Base-by-base conservation (phyloP, 2,888 invertebrate species). In the Patella pellucida region DNA sequence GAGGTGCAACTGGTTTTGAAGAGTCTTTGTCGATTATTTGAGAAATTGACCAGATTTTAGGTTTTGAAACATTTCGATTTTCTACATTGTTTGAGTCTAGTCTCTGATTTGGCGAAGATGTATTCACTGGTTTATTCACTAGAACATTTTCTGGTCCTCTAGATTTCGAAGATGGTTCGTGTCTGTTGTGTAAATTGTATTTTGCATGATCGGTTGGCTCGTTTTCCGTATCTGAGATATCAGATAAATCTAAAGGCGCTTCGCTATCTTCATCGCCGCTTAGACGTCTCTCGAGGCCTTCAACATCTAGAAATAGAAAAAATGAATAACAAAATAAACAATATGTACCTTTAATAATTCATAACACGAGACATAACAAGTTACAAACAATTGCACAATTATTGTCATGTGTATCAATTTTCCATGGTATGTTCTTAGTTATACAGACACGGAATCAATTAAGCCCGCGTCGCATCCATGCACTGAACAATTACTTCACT, bases 21-120 rank as follows among this genome's bases (percentile, higher is more conserved):
- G 62, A 23, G 62, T 62, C 62, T 19, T 62, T 19, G 27, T 73
- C 80, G 27, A 80, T 78, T 14, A 82, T 82, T 72, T 82, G 80
- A n/a, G 82, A 82, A 41, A 83, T 83, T 27, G 83, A 83, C 83
- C 83, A 83, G 71, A 83, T 82, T 70, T 81, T 81, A 16, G 83
- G 78, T 74, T 82, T 83, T n/a, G 78, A 27, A 41, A 67, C 71
- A 41, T 52, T 23, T 50, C 31, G 27, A 68, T 19, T 73, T 52
- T 41, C 41, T 41, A 41, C 41, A 41, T 41, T 41, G 9, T 41
- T 41, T 41, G 41, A 41, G 41, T 41, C 41, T 41, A 9, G 7
- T 41, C 41, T 41, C 41, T 41, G 41, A 62, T 62, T 62, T 19
- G n/a, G n/a, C n/a, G n/a, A 19, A 19, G 62, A 62, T 62, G 62